Evolutionary conservation across 2,113 vertebrate species (phyloP), one percentile per base, ranked within the genome.

Genomic region (Microcebus tavaratra): DNA sequence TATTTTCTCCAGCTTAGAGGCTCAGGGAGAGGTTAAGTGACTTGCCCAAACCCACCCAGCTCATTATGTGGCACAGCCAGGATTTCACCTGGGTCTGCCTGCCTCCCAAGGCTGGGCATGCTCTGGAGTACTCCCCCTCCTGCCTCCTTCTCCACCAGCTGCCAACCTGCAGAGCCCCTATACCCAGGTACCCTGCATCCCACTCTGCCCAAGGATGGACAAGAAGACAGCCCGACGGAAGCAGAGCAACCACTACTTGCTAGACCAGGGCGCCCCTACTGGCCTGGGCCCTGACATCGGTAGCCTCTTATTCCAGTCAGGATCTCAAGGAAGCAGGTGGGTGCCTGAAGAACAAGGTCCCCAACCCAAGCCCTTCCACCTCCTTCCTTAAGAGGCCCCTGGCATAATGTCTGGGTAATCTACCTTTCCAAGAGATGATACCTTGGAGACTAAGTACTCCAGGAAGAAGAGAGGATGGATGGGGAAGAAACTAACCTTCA

Each of bases 161-260:
- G 75, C 95, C 91, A 93, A 94, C 61, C 83, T 95, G 75, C 97
- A 97, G 59, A 98, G 97, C 45, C 93, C 96, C 80, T 98, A 97
- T 0, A 70, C 93, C 83, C 98, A 98, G 80, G 94, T 93, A 23
- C 93, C 97, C 67, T 97, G 91, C 68, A 87, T 96, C 68, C 96
- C 70, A 0, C 78, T 97, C 86, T 98, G 91, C 67, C 95, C 94
- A 0, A 23, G 20, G 45, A 10, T 97, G 59, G 89, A 96, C 39
- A 97, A 95, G 83, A 97, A 72, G 89, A 55, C 0, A 0, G 59
- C 42, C 31, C 29, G 48, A 20, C 63, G 65, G 84, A 97, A 97
- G 82, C 96, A 92, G 57, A 65, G 73, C 12, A 91, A 34, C 82
- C 92, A 96, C 27, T 25, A 34, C 0, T 0, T 67, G 81, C 78